A percentile compares a stretch with the other conserved stretches of the same genome.
phyloP scores from a whole-genome alignment of 2,797 vertebrate species.

The Sebastes jordani region DNA sequence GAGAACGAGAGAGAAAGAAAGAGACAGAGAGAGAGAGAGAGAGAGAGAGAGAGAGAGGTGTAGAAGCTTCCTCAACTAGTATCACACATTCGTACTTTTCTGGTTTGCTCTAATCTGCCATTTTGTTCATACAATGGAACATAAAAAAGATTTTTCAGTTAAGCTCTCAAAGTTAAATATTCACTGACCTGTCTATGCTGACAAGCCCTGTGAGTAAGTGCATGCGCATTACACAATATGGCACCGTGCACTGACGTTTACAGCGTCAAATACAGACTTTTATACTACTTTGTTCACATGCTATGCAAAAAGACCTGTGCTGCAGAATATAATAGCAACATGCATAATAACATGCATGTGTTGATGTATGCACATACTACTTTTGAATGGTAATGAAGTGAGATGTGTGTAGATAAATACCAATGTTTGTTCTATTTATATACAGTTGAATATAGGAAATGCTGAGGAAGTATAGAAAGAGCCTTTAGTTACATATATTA shows the following conservation, averaged over 20 bases:
- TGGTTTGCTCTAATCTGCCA: neutral
- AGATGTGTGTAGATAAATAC: neutral
- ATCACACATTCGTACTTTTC: neutral
- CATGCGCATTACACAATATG: neutral
- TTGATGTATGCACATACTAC: neutral
- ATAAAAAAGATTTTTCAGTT: neutral
- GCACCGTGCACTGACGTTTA: neutral
- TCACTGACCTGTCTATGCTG: slow-evolving; percentile 1
- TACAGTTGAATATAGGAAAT: neutral
- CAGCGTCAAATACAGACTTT: neutral
- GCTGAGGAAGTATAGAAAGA: neutral
- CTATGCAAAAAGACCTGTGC: neutral
- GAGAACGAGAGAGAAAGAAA: neutral
- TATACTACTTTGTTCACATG: neutral
- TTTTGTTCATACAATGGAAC: neutral
- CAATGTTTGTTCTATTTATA: neutral
- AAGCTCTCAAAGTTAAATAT: slow-evolving; percentile 41
- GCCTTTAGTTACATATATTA: no score
- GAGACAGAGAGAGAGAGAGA: neutral
- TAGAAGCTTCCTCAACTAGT: neutral
- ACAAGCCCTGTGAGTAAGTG: neutral
- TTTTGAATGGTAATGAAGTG: neutral
- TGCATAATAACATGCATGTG: neutral
- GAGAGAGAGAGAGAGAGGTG: neutral
- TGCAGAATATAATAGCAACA: neutral